Evolutionary conservation across 2,797 vertebrate species (phyloP), one percentile per base, ranked within the genome.

Genomic region (Odontamblyopus lacepedii): DNA sequence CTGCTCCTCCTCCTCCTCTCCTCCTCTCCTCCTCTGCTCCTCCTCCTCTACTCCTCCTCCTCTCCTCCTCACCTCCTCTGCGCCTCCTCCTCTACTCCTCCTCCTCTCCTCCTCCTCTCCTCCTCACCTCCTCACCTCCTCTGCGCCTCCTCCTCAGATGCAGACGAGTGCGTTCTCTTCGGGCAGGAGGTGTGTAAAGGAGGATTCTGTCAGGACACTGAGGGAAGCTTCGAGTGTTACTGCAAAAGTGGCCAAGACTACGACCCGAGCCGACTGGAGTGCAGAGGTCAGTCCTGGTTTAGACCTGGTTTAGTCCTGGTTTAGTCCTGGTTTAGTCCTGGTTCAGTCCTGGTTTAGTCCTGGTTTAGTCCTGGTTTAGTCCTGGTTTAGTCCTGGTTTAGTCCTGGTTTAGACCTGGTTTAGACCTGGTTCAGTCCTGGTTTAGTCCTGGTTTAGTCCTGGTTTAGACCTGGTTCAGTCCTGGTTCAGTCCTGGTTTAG

Each of bases 161-260:
- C 96, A 51, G 95, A 99, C 83, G 98, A 99, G 86, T 99, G 98
- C 60, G 78, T 89, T 2, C 91, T 99, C 77, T 99, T 99, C 74
- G 95, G 94, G 51, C 88, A 94, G 76, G 97, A 99, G 91, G 96
- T 99, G 72, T 99, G 98, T 87, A 99, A 99, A 91, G 95, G 95
- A 11, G 98, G 98, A 76, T 98, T 93, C 93, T 99, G 98, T 89
- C 84, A 94, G 88, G 94, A 99, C 69, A 96, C 95, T 0, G 87
- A 88, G 62, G 95, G 96, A 71, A 94, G 94, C 75, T 99, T 96
- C 0, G 97, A 99, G 86, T 99, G 98, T 79, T 99, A 98, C 93
- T 99, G 98, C 85, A 97, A 96, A 83, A 93, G 94, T 11, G 97
- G 98, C 71, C 95, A 95, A 56, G 96, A 98, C 91, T 99, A 98